These are phyloP conservation scores for Xiphias gladius DNA, from an alignment of 2,113 vertebrate genomes.

Conservation along the genomic window DNA sequence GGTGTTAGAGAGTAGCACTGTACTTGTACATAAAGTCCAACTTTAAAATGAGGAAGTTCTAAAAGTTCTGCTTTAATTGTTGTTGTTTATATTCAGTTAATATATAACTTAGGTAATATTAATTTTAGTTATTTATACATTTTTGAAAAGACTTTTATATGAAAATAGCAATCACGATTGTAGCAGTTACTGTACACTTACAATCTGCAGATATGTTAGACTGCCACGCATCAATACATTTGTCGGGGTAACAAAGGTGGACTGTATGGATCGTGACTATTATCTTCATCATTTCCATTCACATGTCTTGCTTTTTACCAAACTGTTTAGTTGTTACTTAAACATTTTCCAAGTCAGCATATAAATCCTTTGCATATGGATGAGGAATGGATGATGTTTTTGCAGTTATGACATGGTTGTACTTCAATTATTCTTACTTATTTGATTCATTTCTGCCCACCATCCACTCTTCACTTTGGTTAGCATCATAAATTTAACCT, in stretches of 20 bases:
- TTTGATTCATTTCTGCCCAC: constrained; percentile 36
- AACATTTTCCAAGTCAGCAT: constrained; percentile 6
- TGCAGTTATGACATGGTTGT: constrained; percentile 18
- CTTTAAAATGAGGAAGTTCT: constrained; percentile 57
- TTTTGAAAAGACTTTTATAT: constrained; percentile 74
- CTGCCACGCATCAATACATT: constrained; percentile 54
- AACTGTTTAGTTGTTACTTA: background rate
- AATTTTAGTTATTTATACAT: constrained; percentile 77
- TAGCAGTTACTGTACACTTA: constrained; percentile 72
- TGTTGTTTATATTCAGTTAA: constrained; percentile 75
- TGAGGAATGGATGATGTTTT: constrained; percentile 29
- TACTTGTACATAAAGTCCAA: constrained; percentile 77
- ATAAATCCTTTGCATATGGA: constrained; percentile 12
- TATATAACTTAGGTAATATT: constrained; percentile 65
- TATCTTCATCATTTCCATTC: constrained; percentile 51
- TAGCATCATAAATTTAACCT: constrained; percentile 62
- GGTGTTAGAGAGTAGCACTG: constrained; percentile 80
- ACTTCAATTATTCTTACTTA: constrained; percentile 12
- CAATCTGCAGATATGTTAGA: constrained; percentile 61
- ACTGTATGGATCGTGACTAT: constrained; percentile 63
- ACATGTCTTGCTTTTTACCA: constrained; percentile 37
- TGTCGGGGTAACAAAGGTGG: constrained; percentile 46
- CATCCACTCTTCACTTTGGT: constrained; percentile 44
- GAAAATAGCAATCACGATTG: constrained; percentile 74
- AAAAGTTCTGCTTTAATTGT: constrained; percentile 72